Conservation (phyloP, 2,888 invertebrate genomes). For the Oligia strigilis region DNA sequence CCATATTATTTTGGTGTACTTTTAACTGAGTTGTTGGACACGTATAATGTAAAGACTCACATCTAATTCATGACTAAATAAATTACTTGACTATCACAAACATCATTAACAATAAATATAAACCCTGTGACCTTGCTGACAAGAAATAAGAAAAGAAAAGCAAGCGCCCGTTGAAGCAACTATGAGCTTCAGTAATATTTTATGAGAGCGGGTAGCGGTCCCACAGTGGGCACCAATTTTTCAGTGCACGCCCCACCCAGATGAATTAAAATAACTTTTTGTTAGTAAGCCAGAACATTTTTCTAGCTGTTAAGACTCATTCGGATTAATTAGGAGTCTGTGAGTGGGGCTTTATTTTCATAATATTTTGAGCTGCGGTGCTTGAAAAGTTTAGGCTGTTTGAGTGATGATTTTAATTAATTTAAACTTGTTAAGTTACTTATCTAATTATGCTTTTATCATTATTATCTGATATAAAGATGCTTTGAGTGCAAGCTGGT, state of each 20-base stretch:
- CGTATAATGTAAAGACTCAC: not conserved
- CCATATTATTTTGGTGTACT: not conserved
- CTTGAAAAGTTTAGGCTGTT: not conserved
- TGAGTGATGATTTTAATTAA: not conserved
- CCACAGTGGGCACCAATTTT: constrained; percentile 64
- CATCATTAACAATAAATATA: constrained; percentile 13
- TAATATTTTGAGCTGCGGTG: not conserved
- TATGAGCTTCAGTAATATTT: constrained; percentile 49
- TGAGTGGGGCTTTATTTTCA: constrained; percentile 1
- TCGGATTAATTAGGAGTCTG: constrained; percentile 39
- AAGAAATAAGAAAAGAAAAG: constrained; percentile 36
- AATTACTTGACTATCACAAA: not conserved
- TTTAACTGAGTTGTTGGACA: not conserved
- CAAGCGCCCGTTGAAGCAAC: constrained; percentile 21
- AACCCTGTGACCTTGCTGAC: not conserved
- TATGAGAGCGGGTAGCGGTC: constrained; percentile 35
- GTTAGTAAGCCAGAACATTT: constrained; percentile 42
- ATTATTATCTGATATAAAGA: not conserved
- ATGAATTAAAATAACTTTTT: constrained; percentile 61
- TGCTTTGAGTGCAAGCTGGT: not conserved
- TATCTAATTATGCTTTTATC: not conserved
- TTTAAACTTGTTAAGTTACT: not conserved
- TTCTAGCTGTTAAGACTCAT: constrained; percentile 40
- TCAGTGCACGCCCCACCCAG: constrained; percentile 45
- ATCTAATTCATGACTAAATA: not conserved